phyloP scores from a whole-genome alignment of 1,140 invertebrate genomes.

The Chironomus tepperi region DNA sequence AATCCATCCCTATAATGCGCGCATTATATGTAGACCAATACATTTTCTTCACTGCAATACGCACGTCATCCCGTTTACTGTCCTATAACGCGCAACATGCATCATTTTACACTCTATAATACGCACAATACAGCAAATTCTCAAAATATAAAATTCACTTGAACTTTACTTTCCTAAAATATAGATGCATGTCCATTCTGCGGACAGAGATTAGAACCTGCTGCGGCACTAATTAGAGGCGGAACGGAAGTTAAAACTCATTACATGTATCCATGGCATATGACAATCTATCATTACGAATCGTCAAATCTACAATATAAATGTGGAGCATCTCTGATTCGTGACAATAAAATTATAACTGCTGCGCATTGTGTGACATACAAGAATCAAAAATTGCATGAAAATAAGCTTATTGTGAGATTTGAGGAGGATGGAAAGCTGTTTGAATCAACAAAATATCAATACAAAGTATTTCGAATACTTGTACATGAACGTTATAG shows the following conservation, averaged over 20 bases:
- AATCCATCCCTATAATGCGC: too few relatives aligned
- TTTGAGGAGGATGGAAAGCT: not conserved
- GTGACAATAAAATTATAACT: not conserved
- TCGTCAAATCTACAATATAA: not conserved
- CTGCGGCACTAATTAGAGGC: not conserved
- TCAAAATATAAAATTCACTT: too few relatives aligned
- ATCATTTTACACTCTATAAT: too few relatives aligned
- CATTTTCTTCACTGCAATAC: too few relatives aligned
- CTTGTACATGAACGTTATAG: not conserved
- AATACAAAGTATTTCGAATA: not conserved
- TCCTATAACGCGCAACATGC: too few relatives aligned
- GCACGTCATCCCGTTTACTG: too few relatives aligned
- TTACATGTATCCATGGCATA: not conserved
- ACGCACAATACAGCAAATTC: too few relatives aligned
- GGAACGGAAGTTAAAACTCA: not conserved
- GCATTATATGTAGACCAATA: too few relatives aligned
- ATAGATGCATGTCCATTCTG: constrained; percentile 1
- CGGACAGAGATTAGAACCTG: not conserved
- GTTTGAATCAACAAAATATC: not conserved
- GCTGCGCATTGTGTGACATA: not conserved
- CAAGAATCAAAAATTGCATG: not conserved
- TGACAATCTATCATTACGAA: not conserved
- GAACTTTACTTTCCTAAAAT: too few relatives aligned
- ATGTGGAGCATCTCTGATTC: not conserved
- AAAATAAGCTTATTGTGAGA: not conserved